Percentiles rank a stretch among this genome's conserved stretches.
Evolutionary conservation across 2,113 vertebrate species (phyloP).

Genomic region (Melanotaenia duboulayi): DNA sequence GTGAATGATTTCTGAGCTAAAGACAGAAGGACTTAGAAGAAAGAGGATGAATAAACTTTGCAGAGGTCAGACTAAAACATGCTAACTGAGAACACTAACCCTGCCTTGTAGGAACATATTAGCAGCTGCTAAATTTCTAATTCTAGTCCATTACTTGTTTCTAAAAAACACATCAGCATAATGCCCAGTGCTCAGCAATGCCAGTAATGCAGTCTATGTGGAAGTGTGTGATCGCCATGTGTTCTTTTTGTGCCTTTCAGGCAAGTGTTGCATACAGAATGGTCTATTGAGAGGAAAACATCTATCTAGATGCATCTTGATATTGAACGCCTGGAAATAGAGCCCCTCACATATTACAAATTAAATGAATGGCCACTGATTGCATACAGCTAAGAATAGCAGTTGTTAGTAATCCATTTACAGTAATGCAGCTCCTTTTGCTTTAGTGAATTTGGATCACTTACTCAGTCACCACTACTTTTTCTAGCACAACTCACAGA

Average conservation of each 20-base stretch:
- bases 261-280: constrained; percentile 1
- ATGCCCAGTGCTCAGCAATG: neutral
- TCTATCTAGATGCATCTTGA: constrained; percentile 15
- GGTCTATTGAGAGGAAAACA: neutral
- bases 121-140: neutral
- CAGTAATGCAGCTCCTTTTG: constrained; percentile 30
- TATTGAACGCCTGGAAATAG: constrained; percentile 27
- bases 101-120: neutral
- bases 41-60: no score
- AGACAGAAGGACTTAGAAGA: no score
- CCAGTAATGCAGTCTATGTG: neutral
- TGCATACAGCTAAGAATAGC: constrained; percentile 29
- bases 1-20: no score
- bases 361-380: constrained; percentile 55
- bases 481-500: neutral
- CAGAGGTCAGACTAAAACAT: no score
- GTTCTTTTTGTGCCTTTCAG: constrained; percentile 10
- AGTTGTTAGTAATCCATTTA: constrained; percentile 24
- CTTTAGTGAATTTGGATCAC: constrained; percentile 43
- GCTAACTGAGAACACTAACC: no score
- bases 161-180: neutral
- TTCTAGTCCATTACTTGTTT: neutral
- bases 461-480: constrained; percentile 19
- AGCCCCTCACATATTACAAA: constrained; percentile 5
- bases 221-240: neutral